Evolutionary conservation across 2,113 vertebrate genomes (phyloP), one percentile per base, ranked within the genome.

Genomic region (Elgaria multicarinata): DNA sequence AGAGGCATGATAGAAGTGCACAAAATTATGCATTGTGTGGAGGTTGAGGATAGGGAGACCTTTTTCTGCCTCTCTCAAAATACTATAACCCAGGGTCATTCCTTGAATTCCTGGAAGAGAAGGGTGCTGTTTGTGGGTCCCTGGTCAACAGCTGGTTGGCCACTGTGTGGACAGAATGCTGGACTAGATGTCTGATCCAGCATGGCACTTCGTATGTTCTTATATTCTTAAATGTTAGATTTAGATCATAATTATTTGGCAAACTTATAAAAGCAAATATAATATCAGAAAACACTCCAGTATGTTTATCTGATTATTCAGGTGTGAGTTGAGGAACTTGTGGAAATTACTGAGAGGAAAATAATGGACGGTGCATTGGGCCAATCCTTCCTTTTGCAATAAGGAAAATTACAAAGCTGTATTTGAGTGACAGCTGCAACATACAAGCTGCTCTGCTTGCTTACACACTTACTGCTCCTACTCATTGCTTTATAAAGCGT

Each of bases 401-500:
- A 42, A 77, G 58, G 62, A 42, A 78, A 83, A 44, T 46, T 83
- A 66, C 62, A 69, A 91, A 87, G 46, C 72, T 69, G 36, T 46
- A n/a, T n/a, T 64, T 67, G 72, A 87, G 62, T 36, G 80, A 71
- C 64, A 71, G 85, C 79, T 44, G 62, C 69, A 53, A 69, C 62
- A 86, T 81, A 89, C 16, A 20, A 31, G 71, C 79, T 75, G 42
- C 69, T 26, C 53, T 85, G 62, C 81, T 82, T 69, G 62, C 78
- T 88, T 72, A 62, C 53, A 53, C 74, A 71, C 53, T 72, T n/a
- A 67, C 87, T 69, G 83, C 90, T 82, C 90, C 87, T 71, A 86
- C 87, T 89, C 87, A 85, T 39, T 84, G 71, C 87, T 86, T 77
- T 81, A 82, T 67, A 86, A 81, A 89, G 90, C 69, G 79, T 66